phyloP scores from a whole-genome alignment of 2,888 invertebrate genomes.

The Parelbella ahira region DNA sequence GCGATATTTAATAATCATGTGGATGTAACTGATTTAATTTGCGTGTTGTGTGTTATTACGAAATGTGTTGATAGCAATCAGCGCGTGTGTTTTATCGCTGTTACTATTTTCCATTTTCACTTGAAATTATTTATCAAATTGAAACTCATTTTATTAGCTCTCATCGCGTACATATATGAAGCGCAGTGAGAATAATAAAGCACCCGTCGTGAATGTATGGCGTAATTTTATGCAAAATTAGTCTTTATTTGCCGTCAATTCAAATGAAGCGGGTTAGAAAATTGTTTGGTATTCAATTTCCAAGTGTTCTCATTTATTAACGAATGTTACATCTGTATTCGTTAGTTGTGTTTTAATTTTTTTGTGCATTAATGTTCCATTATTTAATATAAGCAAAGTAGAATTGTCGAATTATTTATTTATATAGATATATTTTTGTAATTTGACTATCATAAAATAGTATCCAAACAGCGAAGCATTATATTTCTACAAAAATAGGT shows the following conservation, averaged over 20 bases:
- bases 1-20: too few relatives aligned
- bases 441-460: too few relatives aligned
- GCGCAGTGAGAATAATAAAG: conserved; percentile 39
- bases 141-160: conserved; percentile 41
- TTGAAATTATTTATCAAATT: conserved; percentile 42
- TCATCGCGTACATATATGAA: conserved; percentile 37
- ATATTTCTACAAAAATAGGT: too few relatives aligned
- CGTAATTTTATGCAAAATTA: conserved; percentile 27
- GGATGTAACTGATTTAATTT: neutral
- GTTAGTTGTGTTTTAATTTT: too few relatives aligned
- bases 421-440: too few relatives aligned
- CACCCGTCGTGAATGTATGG: conserved; percentile 15
- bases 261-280: conserved; percentile 5
- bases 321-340: too few relatives aligned
- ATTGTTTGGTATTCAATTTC: conserved; percentile 12
- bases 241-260: conserved; percentile 13
- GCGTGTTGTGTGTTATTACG: neutral
- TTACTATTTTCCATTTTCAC: conserved; percentile 35
- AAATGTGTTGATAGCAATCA: conserved; percentile 26
- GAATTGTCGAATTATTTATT: too few relatives aligned
- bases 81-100: conserved; percentile 29
- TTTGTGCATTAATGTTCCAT: too few relatives aligned
- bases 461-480: too few relatives aligned
- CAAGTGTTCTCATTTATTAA: conserved; percentile 1
- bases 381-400: too few relatives aligned